A percentile compares a stretch with the other conserved stretches of the same genome.
phyloP scores from a whole-genome alignment of 2,113 vertebrate species.

The Syngnathus scovelli region DNA sequence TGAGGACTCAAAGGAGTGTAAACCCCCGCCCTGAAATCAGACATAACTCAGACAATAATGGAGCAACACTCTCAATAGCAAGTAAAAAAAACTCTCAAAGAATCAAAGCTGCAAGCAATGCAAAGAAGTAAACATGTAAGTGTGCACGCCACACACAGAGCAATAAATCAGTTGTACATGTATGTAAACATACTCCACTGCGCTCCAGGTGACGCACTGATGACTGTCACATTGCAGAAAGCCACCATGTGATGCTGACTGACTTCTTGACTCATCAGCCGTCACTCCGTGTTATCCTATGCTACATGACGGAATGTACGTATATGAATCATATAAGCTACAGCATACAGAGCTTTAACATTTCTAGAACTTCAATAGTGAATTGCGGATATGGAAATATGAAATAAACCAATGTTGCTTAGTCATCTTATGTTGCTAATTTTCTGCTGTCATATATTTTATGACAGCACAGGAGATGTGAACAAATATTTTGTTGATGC shows the following conservation, averaged over 20 bases:
- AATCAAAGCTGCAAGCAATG: slow-evolving; percentile 6
- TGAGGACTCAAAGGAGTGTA: slow-evolving; percentile 14
- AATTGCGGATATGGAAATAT: no score
- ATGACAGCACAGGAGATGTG: no score
- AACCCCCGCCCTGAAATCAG: neutral
- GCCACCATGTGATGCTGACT: neutral
- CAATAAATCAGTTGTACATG: neutral
- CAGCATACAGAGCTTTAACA: neutral
- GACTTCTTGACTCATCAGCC: neutral
- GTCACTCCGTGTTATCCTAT: neutral
- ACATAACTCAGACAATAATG: neutral
- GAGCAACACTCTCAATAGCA: neutral
- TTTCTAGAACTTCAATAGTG: no score
- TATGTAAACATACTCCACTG: neutral
- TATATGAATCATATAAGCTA: neutral
- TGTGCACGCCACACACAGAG: neutral
- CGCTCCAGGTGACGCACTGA: neutral
- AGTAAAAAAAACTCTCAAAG: slow-evolving; percentile 5
- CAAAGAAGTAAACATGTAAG: neutral
- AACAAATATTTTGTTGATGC: no score
- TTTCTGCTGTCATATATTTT: no score
- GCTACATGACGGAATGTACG: neutral
- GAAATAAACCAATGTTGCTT: no score
- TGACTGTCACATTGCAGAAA: neutral
- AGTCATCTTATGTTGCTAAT: no score